phyloP scores from a whole-genome alignment of 2,113 vertebrate species.

The Stegostoma tigrinum region DNA sequence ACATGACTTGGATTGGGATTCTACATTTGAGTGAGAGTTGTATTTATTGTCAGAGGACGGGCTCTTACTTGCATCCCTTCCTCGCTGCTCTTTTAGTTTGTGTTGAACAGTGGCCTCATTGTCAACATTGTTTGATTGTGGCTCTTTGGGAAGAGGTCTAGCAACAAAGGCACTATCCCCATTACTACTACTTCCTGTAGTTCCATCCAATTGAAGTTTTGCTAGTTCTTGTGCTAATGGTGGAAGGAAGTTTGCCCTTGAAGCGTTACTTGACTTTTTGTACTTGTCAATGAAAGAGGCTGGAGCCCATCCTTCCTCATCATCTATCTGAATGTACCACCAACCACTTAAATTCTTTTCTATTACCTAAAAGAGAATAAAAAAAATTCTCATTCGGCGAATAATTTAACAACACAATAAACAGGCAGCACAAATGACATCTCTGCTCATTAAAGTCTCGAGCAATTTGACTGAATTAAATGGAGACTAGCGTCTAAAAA shows the following conservation, averaged over 20 bases:
- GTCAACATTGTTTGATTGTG: slow-evolving; percentile 47
- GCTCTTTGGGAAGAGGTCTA: slow-evolving; percentile 82
- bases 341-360: slow-evolving; percentile 94
- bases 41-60: slow-evolving; percentile 42
- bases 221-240: slow-evolving; percentile 80
- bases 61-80: slow-evolving; percentile 57
- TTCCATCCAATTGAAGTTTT: slow-evolving; percentile 63
- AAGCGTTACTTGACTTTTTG: slow-evolving; percentile 88
- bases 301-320: slow-evolving; percentile 94
- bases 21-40: slow-evolving; percentile 19
- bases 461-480: background rate
- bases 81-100: slow-evolving; percentile 80
- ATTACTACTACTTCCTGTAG: slow-evolving; percentile 39
- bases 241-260: slow-evolving; percentile 85
- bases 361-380: slow-evolving; percentile 67
- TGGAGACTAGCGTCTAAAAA: background rate
- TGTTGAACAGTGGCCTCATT: slow-evolving; percentile 59
- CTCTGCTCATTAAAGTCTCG: background rate
- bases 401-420: background rate
- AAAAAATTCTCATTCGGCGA: background rate
- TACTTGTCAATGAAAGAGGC: slow-evolving; percentile 94
- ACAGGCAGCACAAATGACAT: background rate
- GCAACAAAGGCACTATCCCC: slow-evolving; percentile 63
- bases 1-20: slow-evolving; percentile 24
- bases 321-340: slow-evolving; percentile 99